phyloP scores from a whole-genome alignment of 2,797 vertebrate species.

The Lates japonicus region DNA sequence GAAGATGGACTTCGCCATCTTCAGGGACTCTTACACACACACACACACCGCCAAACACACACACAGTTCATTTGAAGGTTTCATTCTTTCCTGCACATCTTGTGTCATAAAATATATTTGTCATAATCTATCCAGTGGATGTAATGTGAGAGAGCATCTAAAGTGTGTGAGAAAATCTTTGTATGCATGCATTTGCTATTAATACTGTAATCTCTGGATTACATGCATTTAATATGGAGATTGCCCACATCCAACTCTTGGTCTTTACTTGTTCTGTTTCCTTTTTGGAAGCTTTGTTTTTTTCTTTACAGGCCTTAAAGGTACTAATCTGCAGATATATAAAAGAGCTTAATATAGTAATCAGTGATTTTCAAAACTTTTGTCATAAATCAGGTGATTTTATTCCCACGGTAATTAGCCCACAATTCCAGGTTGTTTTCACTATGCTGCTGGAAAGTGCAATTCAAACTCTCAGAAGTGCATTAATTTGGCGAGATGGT shows the following conservation, averaged over 20 bases:
- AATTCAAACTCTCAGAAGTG: conserved; percentile 26
- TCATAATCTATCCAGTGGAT: background rate
- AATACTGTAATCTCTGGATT: conserved; percentile 56
- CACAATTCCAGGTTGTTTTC: conserved; percentile 23
- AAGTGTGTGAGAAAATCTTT: conserved; percentile 22
- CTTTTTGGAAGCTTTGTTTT: background rate
- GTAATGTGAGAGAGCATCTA: conserved; percentile 16
- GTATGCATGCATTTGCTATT: conserved; percentile 30
- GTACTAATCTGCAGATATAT: background rate
- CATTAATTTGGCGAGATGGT: conserved; percentile 44
- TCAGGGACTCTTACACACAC: conserved; percentile 50
- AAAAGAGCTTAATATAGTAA: conserved; percentile 1
- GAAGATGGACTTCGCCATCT: conserved; percentile 78
- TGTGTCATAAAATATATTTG: background rate
- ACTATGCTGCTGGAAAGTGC: conserved; percentile 26
- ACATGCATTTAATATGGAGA: conserved; percentile 26
- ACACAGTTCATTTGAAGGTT: conserved; percentile 30
- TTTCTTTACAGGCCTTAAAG: background rate
- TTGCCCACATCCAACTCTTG: conserved; percentile 4
- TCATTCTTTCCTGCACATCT: conserved; percentile 23
- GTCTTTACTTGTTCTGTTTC: conserved; percentile 4
- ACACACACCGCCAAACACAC: conserved; percentile 18
- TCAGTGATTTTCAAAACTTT: conserved; percentile 13
- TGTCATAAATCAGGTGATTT: conserved; percentile 25
- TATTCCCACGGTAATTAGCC: conserved; percentile 2